Base-by-base conservation (phyloP, 64 coral and sea anemone genomes). In the Actinia equina region DNA sequence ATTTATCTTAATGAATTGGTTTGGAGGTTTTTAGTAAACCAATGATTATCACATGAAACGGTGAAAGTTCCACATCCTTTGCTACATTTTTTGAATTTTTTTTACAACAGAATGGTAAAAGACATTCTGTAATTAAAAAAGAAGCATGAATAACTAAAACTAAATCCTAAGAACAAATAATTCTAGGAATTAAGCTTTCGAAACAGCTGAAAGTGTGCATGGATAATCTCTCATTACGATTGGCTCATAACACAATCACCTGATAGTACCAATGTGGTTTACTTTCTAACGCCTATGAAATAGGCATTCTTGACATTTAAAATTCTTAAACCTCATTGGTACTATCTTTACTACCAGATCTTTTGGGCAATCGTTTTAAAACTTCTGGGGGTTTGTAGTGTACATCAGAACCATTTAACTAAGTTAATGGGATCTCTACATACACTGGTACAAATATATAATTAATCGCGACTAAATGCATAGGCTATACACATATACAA, bases 91-190 rank as follows among this genome's bases (percentile, higher is more conserved):
- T 41, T 74, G 26, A 74, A 27, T 82, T 82, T 19, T n/a, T 49
- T 82, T 6, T 15, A 20, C 17, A 14, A 17, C 1, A 30, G 17
- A 82, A 44, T 25, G 44, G 3, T 43, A 3, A 82, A 37, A 82
- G 22, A 25, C 9, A n/a, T 9, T 37, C 80, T 19, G 44, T 49
- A 49, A 17, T 52, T 53, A 11, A 9, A 52, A 16, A 22, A 37
- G 1, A 37, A 19, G 8, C 13, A 25, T 25, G 80, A 82, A 42
- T 82, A 82, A 51, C 20, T 0, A 19, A 46, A 82, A 17, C 44
- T 49, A 17, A 82, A 52, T 44, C 17, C 19, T 57, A 82, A 18
- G 53, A 82, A 89, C 77, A 81, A 78, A 83, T 79, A 74, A 27
- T 74, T 7, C 69, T 41, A 37, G 7, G 26, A 30, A 37, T 37